Base-by-base conservation (phyloP, 2,888 invertebrate genomes). In the Lycia hirtaria region DNA sequence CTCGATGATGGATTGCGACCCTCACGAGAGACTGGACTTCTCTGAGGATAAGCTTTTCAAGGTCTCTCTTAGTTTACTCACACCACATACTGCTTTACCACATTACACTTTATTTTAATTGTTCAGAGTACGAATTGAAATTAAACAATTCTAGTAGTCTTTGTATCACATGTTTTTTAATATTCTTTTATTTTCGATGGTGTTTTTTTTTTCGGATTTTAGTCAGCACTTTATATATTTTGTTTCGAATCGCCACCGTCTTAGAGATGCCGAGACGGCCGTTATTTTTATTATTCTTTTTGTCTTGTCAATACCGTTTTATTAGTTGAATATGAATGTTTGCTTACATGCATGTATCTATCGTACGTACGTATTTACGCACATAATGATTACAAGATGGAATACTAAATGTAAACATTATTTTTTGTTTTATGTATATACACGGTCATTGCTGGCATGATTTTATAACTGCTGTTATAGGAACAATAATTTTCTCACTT, bases 1-100 rank as follows among this genome's bases (percentile, higher is more conserved):
- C 65, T 83, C 90, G 1, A 72, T 86, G 62, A 92, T 92, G 91
- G 92, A 92, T 44, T 92, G 92, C 61, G 92, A 92, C 62, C 83
- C 88, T 28, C 88, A 88, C 51, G 90, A 91, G 14, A 91, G 87
- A 71, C 66, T 78, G 54, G 90, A 91, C 17, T 81, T 81, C 61
- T 70, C 81, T 4, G 90, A 90, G 52, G 91, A 91, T 20, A 87
- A 83, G 60, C 67, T 87, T 22, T 86, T 88, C 59, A 88, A 85
- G 83, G 52, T 47, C 55, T 20, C 32, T 48, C 37, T 33, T 37
- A 17, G 5, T 14, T 40, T 6, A 12, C 12, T 14, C 22, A 40
- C 22, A 40, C 22, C 30, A 30, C 12, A 30, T 30, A 14, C 14
- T 17, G 35, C 35, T 24, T 45, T 35, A 22, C 35, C 47, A 35